Evolutionary conservation across 2,113 vertebrate genomes (phyloP), one percentile per base, ranked within the genome.

Genomic region (Pseudopipra pipra): DNA sequence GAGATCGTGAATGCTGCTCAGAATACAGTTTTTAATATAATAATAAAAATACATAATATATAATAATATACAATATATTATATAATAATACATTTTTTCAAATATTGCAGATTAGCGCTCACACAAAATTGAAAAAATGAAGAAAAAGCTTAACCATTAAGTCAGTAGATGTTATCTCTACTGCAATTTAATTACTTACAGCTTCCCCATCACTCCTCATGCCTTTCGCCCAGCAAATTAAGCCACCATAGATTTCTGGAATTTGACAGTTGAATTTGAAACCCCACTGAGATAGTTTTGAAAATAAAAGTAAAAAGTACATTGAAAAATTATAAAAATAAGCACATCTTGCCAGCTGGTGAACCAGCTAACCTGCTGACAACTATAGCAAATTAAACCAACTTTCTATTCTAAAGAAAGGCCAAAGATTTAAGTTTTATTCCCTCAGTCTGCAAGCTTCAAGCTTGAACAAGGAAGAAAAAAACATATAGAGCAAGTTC

Each of bases 171-270:
- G 59, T 56, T 93, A 89, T 93, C 85, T 87, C 74, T 56, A 71
- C 33, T 65, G 67, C 54, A 94, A 77, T 91, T 88, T 95, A 94
- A 97, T 95, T 92, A 83, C 49, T 90, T 72, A n/a, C 28, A 41
- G 77, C 83, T 96, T 94, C 78, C 66, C 75, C 31, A 31, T 30
- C 31, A 66, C 22, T 95, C 67, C 77, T 76, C 31, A 16, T 55
- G 74, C 71, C 31, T 51, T 93, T 67, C 79, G 44, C 55, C 25
- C 59, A 51, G 61, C 30, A 93, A 94, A 93, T 41, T 52, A 76
- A 85, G 91, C 35, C 30, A 84, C 17, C 54, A 83, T 49, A 72
- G 62, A 66, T 79, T 83, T 70, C 46, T 39, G 43, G 43, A 79
- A 41, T 62, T 82, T 91, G 78, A 88, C 70, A 70, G 68, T 27